phyloP scores from a whole-genome alignment of 1,140 invertebrate species.

The Eulimnadia texana region DNA sequence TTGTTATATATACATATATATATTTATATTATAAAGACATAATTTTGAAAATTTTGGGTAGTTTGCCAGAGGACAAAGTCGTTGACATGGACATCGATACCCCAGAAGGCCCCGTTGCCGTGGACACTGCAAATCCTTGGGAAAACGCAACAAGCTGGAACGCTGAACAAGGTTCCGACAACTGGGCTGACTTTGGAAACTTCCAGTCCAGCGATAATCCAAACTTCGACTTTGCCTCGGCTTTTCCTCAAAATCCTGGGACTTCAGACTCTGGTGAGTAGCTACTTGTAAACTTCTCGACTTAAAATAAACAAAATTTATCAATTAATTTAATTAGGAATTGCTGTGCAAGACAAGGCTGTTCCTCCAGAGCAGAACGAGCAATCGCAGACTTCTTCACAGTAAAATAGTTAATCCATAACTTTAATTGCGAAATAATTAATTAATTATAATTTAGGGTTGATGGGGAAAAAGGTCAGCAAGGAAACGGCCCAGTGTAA shows the following conservation, averaged over 20 bases:
- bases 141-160: neutral
- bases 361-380: too few relatives aligned
- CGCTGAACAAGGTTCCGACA: neutral
- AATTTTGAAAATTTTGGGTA: neutral
- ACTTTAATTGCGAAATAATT: too few relatives aligned
- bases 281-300: too few relatives aligned
- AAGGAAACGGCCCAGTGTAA: neutral
- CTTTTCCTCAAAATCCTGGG: neutral
- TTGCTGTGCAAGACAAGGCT: too few relatives aligned
- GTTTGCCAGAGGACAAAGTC: neutral
- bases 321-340: too few relatives aligned
- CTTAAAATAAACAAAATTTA: too few relatives aligned
- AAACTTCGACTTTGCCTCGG: neutral
- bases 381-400: too few relatives aligned
- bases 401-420: too few relatives aligned
- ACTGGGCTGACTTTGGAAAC: neutral
- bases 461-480: neutral
- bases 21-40: neutral
- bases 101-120: neutral
- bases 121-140: conserved; percentile 2
- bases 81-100: neutral
- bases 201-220: neutral
- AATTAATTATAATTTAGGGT: neutral
- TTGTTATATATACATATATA: neutral
- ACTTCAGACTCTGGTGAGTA: too few relatives aligned